These are phyloP conservation scores for Antennarius striatus DNA, from an alignment of 2,113 vertebrate genomes.

Conservation along the genomic window DNA sequence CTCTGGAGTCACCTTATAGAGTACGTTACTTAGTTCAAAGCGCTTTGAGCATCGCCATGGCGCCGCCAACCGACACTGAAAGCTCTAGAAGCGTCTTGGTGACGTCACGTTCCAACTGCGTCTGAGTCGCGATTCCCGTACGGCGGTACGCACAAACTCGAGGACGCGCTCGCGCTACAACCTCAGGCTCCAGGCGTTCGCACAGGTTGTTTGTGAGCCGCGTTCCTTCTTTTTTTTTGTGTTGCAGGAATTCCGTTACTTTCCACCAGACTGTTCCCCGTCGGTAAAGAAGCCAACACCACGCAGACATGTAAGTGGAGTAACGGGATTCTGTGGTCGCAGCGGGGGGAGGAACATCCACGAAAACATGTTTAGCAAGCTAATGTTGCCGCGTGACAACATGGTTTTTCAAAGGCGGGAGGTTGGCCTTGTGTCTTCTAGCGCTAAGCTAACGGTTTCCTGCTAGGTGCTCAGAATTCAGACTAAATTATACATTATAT, in stretches of 20 bases:
- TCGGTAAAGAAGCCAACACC: constrained; percentile 15
- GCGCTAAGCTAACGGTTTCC: not conserved
- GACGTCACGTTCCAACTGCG: constrained; percentile 44
- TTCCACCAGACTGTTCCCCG: constrained; percentile 8
- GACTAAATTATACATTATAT: not conserved
- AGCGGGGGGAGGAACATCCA: not conserved
- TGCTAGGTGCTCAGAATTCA: not conserved
- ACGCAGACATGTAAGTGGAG: constrained; percentile 69
- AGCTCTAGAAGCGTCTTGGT: constrained; percentile 73
- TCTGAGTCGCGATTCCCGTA: constrained; percentile 51
- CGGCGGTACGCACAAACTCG: constrained; percentile 47
- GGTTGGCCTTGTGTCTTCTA: constrained; percentile 48
- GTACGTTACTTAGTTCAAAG: too few species aligned
- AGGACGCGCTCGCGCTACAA: constrained; percentile 13
- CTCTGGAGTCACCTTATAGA: too few species aligned
- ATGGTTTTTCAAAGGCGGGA: constrained; percentile 71
- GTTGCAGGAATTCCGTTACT: not conserved
- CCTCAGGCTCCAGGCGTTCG: constrained; percentile 27
- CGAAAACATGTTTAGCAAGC: constrained; percentile 4
- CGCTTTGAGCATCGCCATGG: constrained; percentile 12
- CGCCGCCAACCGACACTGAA: constrained; percentile 28
- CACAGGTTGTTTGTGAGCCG: constrained; percentile 29
- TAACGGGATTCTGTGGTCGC: not conserved
- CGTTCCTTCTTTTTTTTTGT: constrained; percentile 17
- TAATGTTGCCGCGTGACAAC: constrained; percentile 52